A percentile compares a stretch with the other conserved stretches of the same genome.
phyloP scores from a whole-genome alignment of 2,797 vertebrate genomes.

The Tiaroga cobitis region DNA sequence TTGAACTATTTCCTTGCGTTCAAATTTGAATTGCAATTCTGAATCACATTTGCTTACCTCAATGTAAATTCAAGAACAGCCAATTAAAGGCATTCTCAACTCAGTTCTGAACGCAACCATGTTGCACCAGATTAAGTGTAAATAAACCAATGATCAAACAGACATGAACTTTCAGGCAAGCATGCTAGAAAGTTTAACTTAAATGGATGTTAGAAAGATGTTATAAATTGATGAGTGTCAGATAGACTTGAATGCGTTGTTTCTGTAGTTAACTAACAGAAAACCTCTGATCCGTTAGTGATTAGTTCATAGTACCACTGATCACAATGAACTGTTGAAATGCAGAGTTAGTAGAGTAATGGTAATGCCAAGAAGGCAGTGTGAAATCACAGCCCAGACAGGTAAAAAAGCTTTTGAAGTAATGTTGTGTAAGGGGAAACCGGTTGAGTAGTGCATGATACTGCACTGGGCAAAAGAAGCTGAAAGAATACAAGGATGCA shows the following conservation, averaged over 20 bases:
- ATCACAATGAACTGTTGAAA: constrained; percentile 6
- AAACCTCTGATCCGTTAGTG: not conserved
- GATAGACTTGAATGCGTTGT: not conserved
- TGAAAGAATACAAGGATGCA: constrained; percentile 45
- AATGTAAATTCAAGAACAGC: not conserved
- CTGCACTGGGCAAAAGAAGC: constrained; percentile 25
- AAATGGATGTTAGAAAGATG: not conserved
- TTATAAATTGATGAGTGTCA: not conserved
- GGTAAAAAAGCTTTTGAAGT: constrained; percentile 38
- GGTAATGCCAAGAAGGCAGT: constrained; percentile 18
- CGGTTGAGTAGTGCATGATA: constrained; percentile 28
- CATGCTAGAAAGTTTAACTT: not conserved
- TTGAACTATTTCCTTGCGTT: too few relatives aligned
- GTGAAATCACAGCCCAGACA: constrained; percentile 20
- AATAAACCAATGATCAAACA: not conserved
- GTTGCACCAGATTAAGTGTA: not conserved
- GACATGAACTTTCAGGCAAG: not conserved
- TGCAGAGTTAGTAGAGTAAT: constrained; percentile 6
- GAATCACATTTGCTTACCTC: not conserved
- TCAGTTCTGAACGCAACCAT: not conserved
- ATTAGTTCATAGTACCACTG: constrained; percentile 7
- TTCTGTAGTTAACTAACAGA: not conserved
- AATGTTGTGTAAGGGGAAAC: constrained; percentile 1
- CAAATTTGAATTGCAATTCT: too few relatives aligned
- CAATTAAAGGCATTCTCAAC: not conserved